phyloP scores from a whole-genome alignment of 2,888 invertebrate species.

The Sepioteuthis lessoniana region DNA sequence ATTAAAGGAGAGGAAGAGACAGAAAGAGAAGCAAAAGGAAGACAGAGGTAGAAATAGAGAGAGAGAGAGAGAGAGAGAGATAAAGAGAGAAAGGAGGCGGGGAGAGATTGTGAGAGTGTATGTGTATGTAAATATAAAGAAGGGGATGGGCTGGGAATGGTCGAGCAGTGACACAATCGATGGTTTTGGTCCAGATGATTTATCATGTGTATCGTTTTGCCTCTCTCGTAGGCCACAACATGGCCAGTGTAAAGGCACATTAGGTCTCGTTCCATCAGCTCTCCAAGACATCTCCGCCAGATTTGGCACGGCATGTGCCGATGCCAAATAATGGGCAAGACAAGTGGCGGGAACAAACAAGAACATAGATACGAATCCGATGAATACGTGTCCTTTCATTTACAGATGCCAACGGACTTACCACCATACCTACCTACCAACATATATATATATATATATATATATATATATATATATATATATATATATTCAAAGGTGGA shows the following conservation, averaged over 20 bases:
- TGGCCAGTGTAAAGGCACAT: conserved; percentile 8
- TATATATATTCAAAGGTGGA: too few relatives aligned
- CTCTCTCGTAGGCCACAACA: not conserved
- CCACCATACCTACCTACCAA: too few relatives aligned
- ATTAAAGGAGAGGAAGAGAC: not conserved
- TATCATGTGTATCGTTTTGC: conserved; percentile 33
- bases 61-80: too few relatives aligned
- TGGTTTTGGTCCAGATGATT: conserved; percentile 7
- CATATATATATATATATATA: not conserved
- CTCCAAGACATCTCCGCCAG: conserved; percentile 33
- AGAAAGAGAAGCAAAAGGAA: too few relatives aligned
- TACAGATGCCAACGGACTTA: conserved; percentile 2
- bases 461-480: not conserved
- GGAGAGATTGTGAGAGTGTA: too few relatives aligned
- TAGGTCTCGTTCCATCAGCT: conserved; percentile 33
- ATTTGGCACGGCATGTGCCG: conserved; percentile 33
- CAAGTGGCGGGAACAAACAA: not conserved
- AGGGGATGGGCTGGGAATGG: not conserved
- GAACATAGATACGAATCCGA: not conserved
- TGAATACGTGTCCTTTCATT: not conserved
- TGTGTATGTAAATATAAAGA: too few relatives aligned
- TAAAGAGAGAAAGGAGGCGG: too few relatives aligned
- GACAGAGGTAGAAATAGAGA: too few relatives aligned
- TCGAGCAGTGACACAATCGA: not conserved
- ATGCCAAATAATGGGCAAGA: not conserved